Conservation (phyloP, 2,888 invertebrate species). For the Encarsia formosa region DNA sequence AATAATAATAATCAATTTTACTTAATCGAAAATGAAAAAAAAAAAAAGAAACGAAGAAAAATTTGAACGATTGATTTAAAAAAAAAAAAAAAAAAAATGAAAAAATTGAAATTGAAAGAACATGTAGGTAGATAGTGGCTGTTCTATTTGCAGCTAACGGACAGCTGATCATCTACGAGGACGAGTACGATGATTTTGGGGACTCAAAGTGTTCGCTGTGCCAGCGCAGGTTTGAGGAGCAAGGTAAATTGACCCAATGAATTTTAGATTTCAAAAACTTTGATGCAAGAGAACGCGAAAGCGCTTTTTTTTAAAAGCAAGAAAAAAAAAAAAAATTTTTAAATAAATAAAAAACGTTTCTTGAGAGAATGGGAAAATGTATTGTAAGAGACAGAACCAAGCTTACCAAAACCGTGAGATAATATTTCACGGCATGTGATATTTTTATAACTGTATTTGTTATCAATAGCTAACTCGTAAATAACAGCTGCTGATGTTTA, state of each 20-base stretch:
- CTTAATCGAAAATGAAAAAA: slow-evolving; percentile 9
- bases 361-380: slow-evolving; percentile 28
- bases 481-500: no score
- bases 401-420: slow-evolving; percentile 36
- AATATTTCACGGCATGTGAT: neutral
- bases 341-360: no score
- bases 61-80: slow-evolving; percentile 15
- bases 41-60: slow-evolving; percentile 19
- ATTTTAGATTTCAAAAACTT: no score
- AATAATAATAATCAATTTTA: slow-evolving; percentile 1
- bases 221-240: slow-evolving; percentile 74
- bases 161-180: slow-evolving; percentile 64
- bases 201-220: slow-evolving; percentile 70
- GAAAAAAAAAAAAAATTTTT: no score
- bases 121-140: slow-evolving; percentile 54
- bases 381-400: slow-evolving; percentile 48
- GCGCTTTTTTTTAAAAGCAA: no score
- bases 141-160: slow-evolving; percentile 63
- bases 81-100: slow-evolving; percentile 27
- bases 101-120: no score
- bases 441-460: no score
- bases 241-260: slow-evolving; percentile 57
- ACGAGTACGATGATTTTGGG: slow-evolving; percentile 50
- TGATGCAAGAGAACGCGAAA: no score
- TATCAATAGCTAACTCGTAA: no score